Evolutionary conservation across 2,888 invertebrate species (phyloP).

Genomic region (Mythimna albipuncta): DNA sequence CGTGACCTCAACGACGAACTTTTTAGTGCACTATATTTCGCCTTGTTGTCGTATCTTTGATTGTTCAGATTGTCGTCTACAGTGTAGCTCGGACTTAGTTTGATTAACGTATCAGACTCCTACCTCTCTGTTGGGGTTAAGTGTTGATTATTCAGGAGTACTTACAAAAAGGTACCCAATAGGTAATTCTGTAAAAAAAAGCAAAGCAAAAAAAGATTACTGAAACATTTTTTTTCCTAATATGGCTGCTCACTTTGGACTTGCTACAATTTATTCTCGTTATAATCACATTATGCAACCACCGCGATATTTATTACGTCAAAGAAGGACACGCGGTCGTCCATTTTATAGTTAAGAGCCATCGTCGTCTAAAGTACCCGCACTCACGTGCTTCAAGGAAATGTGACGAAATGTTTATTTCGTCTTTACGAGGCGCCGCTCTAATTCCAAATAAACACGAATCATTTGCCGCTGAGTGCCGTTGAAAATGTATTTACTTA

Average conservation of each 20-base stretch:
- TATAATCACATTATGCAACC: too few relatives aligned
- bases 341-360: neutral
- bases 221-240: too few relatives aligned
- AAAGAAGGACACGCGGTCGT: neutral
- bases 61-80: too few relatives aligned
- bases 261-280: neutral
- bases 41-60: too few relatives aligned
- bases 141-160: neutral
- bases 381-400: conserved; percentile 9
- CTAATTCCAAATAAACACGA: conserved; percentile 32
- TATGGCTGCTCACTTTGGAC: neutral
- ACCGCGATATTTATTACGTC: too few relatives aligned
- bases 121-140: neutral
- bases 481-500: conserved; percentile 33
- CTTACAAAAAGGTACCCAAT: neutral
- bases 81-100: too few relatives aligned
- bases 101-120: too few relatives aligned
- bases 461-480: conserved; percentile 22
- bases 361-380: neutral
- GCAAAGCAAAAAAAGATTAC: too few relatives aligned
- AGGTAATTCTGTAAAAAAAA: too few relatives aligned
- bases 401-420: neutral
- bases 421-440: conserved; percentile 27
- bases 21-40: too few relatives aligned
- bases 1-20: too few relatives aligned